Evolutionary conservation across 2,888 invertebrate genomes (phyloP), one percentile per base, ranked within the genome.

Genomic region (Latrodectus elegans): DNA sequence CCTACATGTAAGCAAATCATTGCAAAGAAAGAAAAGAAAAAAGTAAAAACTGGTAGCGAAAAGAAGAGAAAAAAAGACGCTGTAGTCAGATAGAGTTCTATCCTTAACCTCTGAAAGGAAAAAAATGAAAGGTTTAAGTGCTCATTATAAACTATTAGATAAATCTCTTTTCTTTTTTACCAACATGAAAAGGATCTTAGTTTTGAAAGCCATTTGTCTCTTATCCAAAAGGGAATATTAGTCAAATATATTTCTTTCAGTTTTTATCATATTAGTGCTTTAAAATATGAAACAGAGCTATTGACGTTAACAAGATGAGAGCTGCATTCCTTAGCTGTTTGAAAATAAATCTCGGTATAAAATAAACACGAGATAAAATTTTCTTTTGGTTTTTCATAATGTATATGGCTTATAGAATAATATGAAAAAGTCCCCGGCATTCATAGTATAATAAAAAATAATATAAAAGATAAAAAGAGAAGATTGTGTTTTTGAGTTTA

Each of bases 181-280:
- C 55, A 12, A n/a, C 76, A 52, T 15, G n/a, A 15, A 60, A 65
- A 76, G 76, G 38, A 38, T 38, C 38, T 38, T 38, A 38, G 38
- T 38, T 38, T 38, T 83, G 71, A 65, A 14, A 83, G 71, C 70
- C 51, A n/a, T 26, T 9, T 60, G 26, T 64, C 82, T 71, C 51
- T 76, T 77, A 83, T 83, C 83, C 75, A 8, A 26, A 26, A 72
- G 51, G 76, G 38, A 76, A 83, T 83, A 83, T 77, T 83, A 71
- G 64, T 65, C 64, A 71, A 65, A 76, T 77, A 64, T 68, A 55
- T 71, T 83, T 70, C 22, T 52, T 70, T 83, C 67, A 8, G 53
- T 55, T 76, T 82, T 83, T 83, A 70, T 83, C 83, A 83, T 83
- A 76, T 76, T 83, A 71, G 64, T 55, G 70, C 65, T 76, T 83